Evolutionary conservation across 2,797 vertebrate species (phyloP).

Genomic region (Bradypodion pumilum): DNA sequence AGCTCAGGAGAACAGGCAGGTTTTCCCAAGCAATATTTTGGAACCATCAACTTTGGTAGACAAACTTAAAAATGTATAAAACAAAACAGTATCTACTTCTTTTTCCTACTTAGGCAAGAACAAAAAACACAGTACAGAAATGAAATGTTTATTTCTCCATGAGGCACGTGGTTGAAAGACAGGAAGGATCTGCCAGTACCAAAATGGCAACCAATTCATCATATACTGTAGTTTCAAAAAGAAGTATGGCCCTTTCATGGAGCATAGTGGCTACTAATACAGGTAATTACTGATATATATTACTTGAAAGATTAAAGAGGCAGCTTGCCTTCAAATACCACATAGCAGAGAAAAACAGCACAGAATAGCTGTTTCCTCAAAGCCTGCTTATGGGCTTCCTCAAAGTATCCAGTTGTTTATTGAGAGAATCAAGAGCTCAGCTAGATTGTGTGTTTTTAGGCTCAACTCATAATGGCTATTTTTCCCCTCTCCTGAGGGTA

Average conservation of each 20-base stretch:
- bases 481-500: background rate
- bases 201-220: background rate
- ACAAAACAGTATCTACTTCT: background rate
- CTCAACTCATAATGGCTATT: background rate
- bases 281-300: too few species aligned
- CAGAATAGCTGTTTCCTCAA: background rate
- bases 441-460: background rate
- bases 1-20: background rate
- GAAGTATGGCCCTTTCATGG: background rate
- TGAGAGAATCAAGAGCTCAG: too few species aligned
- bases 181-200: background rate
- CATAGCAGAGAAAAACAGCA: background rate
- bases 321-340: background rate
- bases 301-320: background rate
- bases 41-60: background rate
- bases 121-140: background rate
- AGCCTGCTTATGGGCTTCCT: background rate
- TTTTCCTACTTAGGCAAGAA: background rate
- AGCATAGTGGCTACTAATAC: too few species aligned
- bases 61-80: background rate
- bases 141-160: background rate
- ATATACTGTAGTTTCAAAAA: background rate
- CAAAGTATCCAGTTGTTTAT: background rate
- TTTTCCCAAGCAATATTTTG: background rate
- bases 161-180: background rate